Base-by-base conservation (phyloP, 2,113 vertebrate genomes). In the Anser cygnoides region DNA sequence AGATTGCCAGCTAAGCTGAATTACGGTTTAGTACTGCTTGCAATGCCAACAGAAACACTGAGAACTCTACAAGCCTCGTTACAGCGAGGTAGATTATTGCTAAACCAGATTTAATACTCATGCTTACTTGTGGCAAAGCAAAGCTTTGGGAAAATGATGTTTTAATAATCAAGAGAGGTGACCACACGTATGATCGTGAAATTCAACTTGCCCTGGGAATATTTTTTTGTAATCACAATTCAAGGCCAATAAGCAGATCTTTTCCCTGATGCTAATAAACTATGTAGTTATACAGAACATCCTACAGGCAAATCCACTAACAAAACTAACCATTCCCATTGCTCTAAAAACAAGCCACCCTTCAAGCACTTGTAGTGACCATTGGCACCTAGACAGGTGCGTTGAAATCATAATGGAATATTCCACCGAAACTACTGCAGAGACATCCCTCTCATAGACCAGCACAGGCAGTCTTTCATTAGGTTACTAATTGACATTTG, bases 1-100 rank as follows among this genome's bases (percentile, higher is more conserved):
- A 93, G 80, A 41, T 6, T 72, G 66, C 67, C 93, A 93, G 87
- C 82, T 89, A 92, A 92, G 50, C 70, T 68, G 85, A 89, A 86
- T 58, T 83, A 81, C 85, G 77, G 87, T 44, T 90, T 77, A 67
- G 63, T 7, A 44, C 44, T n/a, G 71, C 78, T 3, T 70, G 54
- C 29, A 75, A 16, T 23, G 82, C 89, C 91, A 94, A 13, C 33
- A 89, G 91, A 46, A 93, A 43, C 78, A 54, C 35, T 5, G 44
- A 91, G 50, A 89, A 44, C 62, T 35, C 84, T 8, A 17, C 52
- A 68, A 91, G 74, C 61, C 90, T 83, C 83, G 19, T 63, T 52
- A 62, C 46, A 83, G 74, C 62, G 31, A 66, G 28, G 76, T 46
- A 83, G 62, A 89, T 61, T 71, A 90, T 9, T 61, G 76, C 80